Evolutionary conservation across 2,888 invertebrate genomes (phyloP), one percentile per base, ranked within the genome.

Genomic region (Drosophila anomalata): DNA sequence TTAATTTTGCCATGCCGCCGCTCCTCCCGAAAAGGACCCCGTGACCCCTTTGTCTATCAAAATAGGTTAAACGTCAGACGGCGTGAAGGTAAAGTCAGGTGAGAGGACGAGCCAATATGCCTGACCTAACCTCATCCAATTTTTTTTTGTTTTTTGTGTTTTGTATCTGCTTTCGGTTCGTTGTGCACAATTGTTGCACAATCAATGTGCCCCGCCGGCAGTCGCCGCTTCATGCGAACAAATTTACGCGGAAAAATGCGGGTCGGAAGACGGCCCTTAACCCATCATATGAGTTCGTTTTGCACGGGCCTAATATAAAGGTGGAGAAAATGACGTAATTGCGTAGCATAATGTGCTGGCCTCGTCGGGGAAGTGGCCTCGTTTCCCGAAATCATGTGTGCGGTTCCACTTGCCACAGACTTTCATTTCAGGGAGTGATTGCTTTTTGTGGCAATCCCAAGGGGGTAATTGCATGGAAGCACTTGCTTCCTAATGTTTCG

Each of bases 181-280:
- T 57, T 77, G 58, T 63, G 62, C 70, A 60, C 75, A 79, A 71
- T 83, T 73, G 84, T 73, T 73, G 76, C 73, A 66, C 59, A 76
- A 59, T 75, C 84, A 63, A 73, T 55, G 36, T 36, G 36, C 36
- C 14, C n/a, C 36, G n/a, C 36, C 36, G 46, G 36, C 31, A 14
- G 41, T 17, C 44, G 46, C 29, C 31, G 17, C 12, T 33, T 36
- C 6, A 29, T 44, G 41, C 26, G 54, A 41, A 54, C 36, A 36
- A 17, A 46, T 54, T 20, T 50, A 24, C 46, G 52, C 48, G 29
- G 46, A 20, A 39, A 52, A 62, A 39, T 56, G 54, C 48, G 63
- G 71, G 50, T 41, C 41, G 17, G 11, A n/a, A 14, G 14, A 20
- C 8, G 4, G n/a, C 9, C 26, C 2, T 46, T 26, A 20, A n/a